phyloP scores from a whole-genome alignment of 2,797 vertebrate species.

The Bucorvus abyssinicus region DNA sequence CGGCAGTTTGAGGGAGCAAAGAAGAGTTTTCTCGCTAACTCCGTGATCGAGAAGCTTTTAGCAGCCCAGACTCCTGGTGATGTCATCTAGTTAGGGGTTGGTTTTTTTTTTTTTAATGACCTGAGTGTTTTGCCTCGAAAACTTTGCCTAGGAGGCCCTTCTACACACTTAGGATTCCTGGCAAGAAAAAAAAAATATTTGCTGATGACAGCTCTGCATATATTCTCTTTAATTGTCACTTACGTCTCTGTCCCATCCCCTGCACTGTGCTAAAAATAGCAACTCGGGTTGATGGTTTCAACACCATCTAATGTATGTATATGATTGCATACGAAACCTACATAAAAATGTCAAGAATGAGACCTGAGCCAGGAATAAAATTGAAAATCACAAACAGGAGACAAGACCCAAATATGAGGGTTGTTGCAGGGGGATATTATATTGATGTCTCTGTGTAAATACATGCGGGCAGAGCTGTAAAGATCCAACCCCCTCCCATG shows the following conservation, averaged over 20 bases:
- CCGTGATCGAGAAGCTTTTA: neutral
- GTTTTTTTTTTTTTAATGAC: neutral
- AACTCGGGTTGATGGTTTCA: conserved; percentile 42
- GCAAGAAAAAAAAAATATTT: conserved; percentile 25
- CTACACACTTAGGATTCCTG: conserved; percentile 8
- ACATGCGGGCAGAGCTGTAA: neutral
- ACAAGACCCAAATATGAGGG: conserved; percentile 51
- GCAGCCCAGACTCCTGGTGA: conserved; percentile 4
- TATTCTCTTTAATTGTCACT: conserved; percentile 64
- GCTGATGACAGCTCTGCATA: conserved; percentile 52
- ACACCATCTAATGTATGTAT: conserved; percentile 42
- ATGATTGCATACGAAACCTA: conserved; percentile 22
- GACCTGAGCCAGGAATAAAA: conserved; percentile 40
- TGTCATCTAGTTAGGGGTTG: neutral
- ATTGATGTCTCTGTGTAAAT: conserved; percentile 32
- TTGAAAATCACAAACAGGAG: conserved; percentile 38
- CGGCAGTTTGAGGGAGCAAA: neutral
- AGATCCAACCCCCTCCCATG: neutral
- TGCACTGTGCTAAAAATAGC: conserved; percentile 53
- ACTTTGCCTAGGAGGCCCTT: conserved; percentile 26
- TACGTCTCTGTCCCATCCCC: conserved; percentile 52
- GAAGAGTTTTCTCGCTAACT: neutral
- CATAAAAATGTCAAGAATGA: conserved; percentile 48
- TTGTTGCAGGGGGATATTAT: conserved; percentile 1
- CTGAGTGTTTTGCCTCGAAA: conserved; percentile 17